Evolutionary conservation across 2,797 vertebrate species (phyloP), one percentile per base, ranked within the genome.

Genomic region (Sebastes umbrosus): DNA sequence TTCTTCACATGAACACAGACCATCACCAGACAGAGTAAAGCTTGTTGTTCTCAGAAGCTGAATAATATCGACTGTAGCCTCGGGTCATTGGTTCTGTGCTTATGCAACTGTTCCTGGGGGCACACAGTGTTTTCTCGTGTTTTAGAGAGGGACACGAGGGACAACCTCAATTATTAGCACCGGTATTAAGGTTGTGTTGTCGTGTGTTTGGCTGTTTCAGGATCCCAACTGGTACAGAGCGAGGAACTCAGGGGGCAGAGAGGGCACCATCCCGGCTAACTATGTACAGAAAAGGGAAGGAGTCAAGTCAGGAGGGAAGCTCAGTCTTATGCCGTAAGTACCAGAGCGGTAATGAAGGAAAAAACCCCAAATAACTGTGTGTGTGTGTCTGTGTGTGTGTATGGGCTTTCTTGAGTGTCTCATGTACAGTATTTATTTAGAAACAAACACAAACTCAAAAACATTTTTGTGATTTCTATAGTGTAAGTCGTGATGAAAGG

Each of bases 191-290:
- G 8, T 46, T 75, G 22, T 62, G 2, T 32, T 64, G 18, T 58
- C 1, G 0, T 62, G 0, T 39, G 14, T 78, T 76, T 14, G 25
- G 5, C 14, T 20, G 24, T 80, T 87, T 69, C 87, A 99, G 98
- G 98, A 99, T 90, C 98, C 98, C 77, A 99, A 99, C 89, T 99
- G 98, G 98, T 99, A 99, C 97, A 98, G 97, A 96, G 98, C 98
- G 1, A 99, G 96, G 85, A 99, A 99, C 94, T 97, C 97, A 8
- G 96, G 95, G 85, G 98, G 98, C 83, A 96, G 96, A 79, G 98
- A 99, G 80, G 98, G 98, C 50, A 99, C 98, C 93, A 99, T 99
- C 82, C 98, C 98, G 0, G 98, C 98, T 43, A 99, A 99, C 95
- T 99, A 99, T 13, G 98, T 99, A 73, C 98, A 99, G 96, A 99